Evolutionary conservation across 2,113 vertebrate genomes (phyloP).

Genomic region (Ahaetulla prasina): DNA sequence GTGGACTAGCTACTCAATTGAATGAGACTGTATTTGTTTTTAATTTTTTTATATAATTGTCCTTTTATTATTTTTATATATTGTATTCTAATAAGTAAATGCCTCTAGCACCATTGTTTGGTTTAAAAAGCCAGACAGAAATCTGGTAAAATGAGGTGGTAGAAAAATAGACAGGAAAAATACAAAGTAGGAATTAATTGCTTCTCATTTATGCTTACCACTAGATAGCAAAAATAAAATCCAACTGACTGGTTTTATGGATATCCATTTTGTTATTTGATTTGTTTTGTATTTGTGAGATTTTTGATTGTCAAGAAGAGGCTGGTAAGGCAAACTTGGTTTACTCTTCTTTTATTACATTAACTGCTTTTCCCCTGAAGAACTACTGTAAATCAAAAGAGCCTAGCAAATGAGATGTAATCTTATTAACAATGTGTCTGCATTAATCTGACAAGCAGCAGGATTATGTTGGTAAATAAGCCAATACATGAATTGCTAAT

Average conservation of each 20-base stretch:
- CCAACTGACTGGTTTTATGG: no score
- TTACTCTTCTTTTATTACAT: conserved; percentile 6
- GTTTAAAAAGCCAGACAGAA: background rate
- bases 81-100: background rate
- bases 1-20: background rate
- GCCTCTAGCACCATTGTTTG: background rate
- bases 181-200: background rate
- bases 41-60: background rate
- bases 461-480: background rate
- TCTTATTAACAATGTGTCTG: background rate
- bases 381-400: background rate
- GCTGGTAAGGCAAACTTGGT: background rate
- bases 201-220: background rate
- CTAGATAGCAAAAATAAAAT: background rate
- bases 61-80: background rate
- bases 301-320: background rate
- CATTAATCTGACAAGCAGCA: background rate
- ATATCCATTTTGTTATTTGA: background rate
- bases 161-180: background rate
- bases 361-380: background rate
- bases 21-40: background rate
- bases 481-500: background rate
- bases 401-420: background rate
- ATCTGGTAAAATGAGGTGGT: background rate
- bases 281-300: background rate